Percentiles rank a stretch among this genome's conserved stretches.
Evolutionary conservation across 2,888 invertebrate genomes (phyloP).

Genomic region (Eupithecia inturbata): DNA sequence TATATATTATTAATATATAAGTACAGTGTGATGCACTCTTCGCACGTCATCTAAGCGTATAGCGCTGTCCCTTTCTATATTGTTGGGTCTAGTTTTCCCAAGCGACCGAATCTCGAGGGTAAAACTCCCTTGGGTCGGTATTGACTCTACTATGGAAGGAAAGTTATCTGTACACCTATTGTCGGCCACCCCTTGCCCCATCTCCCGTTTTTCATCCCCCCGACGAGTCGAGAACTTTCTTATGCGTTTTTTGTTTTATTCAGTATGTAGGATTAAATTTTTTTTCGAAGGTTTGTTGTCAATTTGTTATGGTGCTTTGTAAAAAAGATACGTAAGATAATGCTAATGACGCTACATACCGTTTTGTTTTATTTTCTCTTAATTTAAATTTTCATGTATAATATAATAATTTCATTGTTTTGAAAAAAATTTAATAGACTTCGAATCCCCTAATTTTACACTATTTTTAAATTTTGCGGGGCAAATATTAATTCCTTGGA

Average conservation of each 20-base stretch:
- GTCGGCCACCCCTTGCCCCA: constrained; percentile 71
- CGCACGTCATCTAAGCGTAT: constrained; percentile 58
- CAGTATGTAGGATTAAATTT: constrained; percentile 51
- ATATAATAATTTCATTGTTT: too few relatives aligned
- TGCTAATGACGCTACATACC: background rate
- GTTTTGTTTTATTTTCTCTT: background rate
- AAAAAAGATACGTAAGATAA: constrained; percentile 7
- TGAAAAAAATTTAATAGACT: too few relatives aligned
- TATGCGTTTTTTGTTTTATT: constrained; percentile 82
- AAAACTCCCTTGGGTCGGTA: constrained; percentile 83
- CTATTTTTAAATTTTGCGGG: too few relatives aligned
- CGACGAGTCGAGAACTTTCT: constrained; percentile 72
- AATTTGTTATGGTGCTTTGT: constrained; percentile 30
- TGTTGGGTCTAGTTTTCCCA: constrained; percentile 85
- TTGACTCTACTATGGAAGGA: constrained; percentile 84
- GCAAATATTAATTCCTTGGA: too few relatives aligned
- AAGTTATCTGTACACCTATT: constrained; percentile 84
- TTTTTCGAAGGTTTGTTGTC: constrained; percentile 43
- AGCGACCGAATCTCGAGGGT: constrained; percentile 83
- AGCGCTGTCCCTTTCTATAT: constrained; percentile 80
- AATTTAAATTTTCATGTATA: too few relatives aligned
- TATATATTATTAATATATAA: constrained; percentile 84
- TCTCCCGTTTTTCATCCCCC: constrained; percentile 60
- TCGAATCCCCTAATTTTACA: too few relatives aligned
- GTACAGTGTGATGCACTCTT: constrained; percentile 74